Base-by-base conservation (phyloP, 2,888 invertebrate species). In the Choristoneura rosaceana region DNA sequence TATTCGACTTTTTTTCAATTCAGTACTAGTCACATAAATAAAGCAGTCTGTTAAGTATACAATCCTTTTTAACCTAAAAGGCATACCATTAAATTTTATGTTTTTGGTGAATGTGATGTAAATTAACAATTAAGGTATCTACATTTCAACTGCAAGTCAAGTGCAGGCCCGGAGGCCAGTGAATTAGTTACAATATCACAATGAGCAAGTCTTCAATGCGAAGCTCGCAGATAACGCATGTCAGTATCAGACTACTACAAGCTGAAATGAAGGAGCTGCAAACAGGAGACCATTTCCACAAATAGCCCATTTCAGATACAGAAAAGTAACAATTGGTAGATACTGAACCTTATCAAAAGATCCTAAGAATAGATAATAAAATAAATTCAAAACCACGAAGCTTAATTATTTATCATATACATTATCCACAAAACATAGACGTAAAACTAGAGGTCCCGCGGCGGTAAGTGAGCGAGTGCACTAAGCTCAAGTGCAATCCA, bases 401-500 rank as follows among this genome's bases (percentile, higher is more conserved):
- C 3, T 25, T 25, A 55, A 34, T 34, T 34, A 34, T 7, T 25
- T 25, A 25, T 25, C 12, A 25, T 4, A 3, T 4, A 55, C 55
- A 10, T n/a, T 12, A 43, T 17, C 7, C 17, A 12, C 43, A 43
- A n/a, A 63, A n/a, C 25, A 4, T 12, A 59, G 9, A 50, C 71
- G 50, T 68, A 63, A 73, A 59, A 47, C 25, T n/a, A n/a, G 50
- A 58, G 45, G 41, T 50, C 69, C 50, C 63, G 41, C 41, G 43
- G 50, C 33, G 4, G 76, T 69, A 75, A 76, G 71, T 74, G 76
- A 74, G 75, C 70, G 70, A 76, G 70, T 76, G 75, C 76, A 78
- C 81, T 82, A 78, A 82, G 82, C 81, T 87, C 80, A 78, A 88
- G 84, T 85, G 85, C 86, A 86, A 87, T 86, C 84, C 82, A 80